Base-by-base conservation (phyloP, 2,797 vertebrate species). In the Acridotheres tristis region DNA sequence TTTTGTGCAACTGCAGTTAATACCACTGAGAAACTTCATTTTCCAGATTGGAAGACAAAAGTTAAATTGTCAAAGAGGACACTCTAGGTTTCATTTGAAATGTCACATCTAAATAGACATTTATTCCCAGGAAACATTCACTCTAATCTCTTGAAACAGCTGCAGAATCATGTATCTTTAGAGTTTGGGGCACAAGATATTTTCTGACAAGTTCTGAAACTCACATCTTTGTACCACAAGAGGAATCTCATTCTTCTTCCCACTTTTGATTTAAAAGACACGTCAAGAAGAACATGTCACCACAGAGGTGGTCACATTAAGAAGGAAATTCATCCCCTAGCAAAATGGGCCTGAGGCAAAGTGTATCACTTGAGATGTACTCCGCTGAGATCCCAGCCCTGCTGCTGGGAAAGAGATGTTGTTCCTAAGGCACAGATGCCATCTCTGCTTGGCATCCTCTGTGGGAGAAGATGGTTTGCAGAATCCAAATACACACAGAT, bases 291-390 rank as follows among this genome's bases (percentile, higher is more conserved):
- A 85, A 38, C 42, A 42, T 42, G 42, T 42, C 42, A 42, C 42
- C 42, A 42, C 5, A 74, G 40, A 74, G 21, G 16, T 8, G n/a
- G 16, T 40, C 51, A 30, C 2, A 4, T 51, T 43, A 74, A 36
- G n/a, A 61, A 72, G 32, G 25, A 85, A 75, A 67, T 6, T 30
- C 7, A 26, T 30, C 7, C 8, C 5, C 32, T 42, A 17, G 20
- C 16, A 81, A 88, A 89, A 68, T 1, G 22, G 8, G 2, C 30
- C n/a, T 59, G 30, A 80, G 83, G 26, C 23, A 23, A 14, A 16
- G 3, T 2, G 3, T 54, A 17, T 30, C 17, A 7, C 50, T 40
- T 43, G 22, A n/a, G 26, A 27, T 7, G 0, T 26, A 45, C 4
- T 19, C 36, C 61, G 27, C 22, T 34, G 23, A 10, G 19, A 32